Evolutionary conservation across 2,888 invertebrate genomes (phyloP).

Genomic region (Protodeltote pygarga): DNA sequence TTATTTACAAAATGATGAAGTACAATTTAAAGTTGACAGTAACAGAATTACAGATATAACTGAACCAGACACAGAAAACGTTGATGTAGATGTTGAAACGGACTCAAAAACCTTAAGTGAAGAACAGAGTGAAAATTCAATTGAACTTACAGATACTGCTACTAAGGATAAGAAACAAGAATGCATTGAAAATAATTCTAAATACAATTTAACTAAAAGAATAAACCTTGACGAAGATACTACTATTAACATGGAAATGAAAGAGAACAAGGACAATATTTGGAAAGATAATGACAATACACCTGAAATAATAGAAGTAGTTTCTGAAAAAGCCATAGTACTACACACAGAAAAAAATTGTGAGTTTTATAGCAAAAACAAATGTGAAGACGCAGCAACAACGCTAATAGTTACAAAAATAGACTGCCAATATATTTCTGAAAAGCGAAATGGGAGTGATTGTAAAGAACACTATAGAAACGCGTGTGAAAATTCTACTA

Average conservation of each 20-base stretch:
- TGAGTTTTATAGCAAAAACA: neutral
- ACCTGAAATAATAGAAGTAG: neutral
- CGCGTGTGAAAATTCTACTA: too few relatives aligned
- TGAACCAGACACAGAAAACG: neutral
- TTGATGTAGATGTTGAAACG: neutral
- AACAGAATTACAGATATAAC: neutral
- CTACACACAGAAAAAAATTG: neutral
- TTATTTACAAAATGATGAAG: conserved; percentile 21
- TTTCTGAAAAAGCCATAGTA: neutral
- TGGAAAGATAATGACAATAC: neutral
- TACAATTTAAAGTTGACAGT: conserved; percentile 3
- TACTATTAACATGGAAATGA: neutral
- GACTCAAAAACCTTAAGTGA: neutral
- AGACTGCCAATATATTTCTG: neutral
- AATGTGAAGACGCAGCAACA: neutral
- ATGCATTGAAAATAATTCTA: neutral
- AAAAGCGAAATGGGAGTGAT: neutral
- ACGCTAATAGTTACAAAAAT: neutral
- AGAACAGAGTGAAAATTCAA: too few relatives aligned
- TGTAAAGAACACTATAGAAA: neutral
- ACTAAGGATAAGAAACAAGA: neutral
- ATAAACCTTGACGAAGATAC: neutral
- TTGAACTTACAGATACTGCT: too few relatives aligned
- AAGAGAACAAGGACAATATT: neutral
- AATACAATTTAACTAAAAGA: neutral